Evolutionary conservation across 2,888 invertebrate genomes (phyloP), one percentile per base, ranked within the genome.

Genomic region (Orchesellides sinensis): DNA sequence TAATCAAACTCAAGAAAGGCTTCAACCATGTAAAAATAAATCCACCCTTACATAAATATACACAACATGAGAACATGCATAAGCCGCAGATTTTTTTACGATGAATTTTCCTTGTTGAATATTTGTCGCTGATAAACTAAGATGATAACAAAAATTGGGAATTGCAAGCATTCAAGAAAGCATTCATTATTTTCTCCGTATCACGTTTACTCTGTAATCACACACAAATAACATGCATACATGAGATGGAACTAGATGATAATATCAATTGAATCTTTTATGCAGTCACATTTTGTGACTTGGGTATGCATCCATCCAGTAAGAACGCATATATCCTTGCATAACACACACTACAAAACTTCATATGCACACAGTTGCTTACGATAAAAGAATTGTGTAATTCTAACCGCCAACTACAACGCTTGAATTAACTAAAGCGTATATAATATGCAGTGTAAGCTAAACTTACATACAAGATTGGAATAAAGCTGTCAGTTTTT

Each of bases 401-500:
- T 65, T 65, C 40, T 65, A 65, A 65, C 65, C 65, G 4, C 40
- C 14, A 59, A 5, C 10, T 12, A 25, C 2, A n/a, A 35, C n/a
- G 40, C 14, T 54, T 12, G 23, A 12, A 35, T 12, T n/a, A 21
- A 35, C 25, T 1, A 52, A 6, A 56, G 54, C 25, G 59, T 21
- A 47, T 25, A 17, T 17, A 35, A 56, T 40, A 56, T 40, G 14
- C 14, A 35, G 27, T 19, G 17, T 27, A 32, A 61, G 40, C 14
- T 59, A 21, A n/a, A 49, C 17, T 17, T 12, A 61, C 29, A 49
- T 54, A 66, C 68, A 29, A 54, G 45, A 77, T 66, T 52, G 54
- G 63, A 63, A 77, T 66, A 65, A 74, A 74, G 74, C 66, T 77
- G 75, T 77, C 75, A 77, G 75, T 77, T 77, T 77, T 61, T 47